A percentile compares a stretch with the other conserved stretches of the same genome.
phyloP scores from a whole-genome alignment of 1,140 invertebrate genomes.

The Drosophila chauvacae region DNA sequence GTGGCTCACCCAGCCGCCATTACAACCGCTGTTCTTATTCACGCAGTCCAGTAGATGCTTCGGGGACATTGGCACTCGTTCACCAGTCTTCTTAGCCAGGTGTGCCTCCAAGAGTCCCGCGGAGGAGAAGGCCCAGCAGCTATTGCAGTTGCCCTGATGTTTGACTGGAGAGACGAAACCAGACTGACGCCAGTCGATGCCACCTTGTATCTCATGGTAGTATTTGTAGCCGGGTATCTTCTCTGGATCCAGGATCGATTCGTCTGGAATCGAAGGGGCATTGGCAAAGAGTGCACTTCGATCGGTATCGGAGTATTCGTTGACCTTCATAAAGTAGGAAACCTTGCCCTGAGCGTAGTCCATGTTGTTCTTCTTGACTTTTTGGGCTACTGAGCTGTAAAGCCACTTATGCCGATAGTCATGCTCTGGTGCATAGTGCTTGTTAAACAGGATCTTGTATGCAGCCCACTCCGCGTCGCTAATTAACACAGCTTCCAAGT shows the following conservation, averaged over 20 bases:
- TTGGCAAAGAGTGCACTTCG: background rate
- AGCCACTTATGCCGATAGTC: background rate
- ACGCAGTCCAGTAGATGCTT: conserved; percentile 97
- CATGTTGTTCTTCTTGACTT: background rate
- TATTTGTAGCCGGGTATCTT: background rate
- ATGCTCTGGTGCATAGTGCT: background rate
- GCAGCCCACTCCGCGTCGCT: conserved; percentile 1
- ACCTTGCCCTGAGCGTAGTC: conserved; percentile 1
- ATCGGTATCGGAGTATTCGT: conserved; percentile 28
- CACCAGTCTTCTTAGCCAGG: conserved; percentile 86
- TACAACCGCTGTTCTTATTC: conserved; percentile 91
- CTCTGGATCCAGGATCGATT: background rate
- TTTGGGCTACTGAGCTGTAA: background rate
- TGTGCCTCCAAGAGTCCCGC: conserved; percentile 93
- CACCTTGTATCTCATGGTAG: conserved; percentile 18
- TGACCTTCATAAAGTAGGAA: conserved; percentile 1
- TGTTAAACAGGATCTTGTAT: conserved; percentile 2
- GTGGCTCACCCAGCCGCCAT: conserved; percentile 91
- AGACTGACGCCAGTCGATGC: conserved; percentile 14
- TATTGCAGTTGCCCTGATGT: conserved; percentile 94
- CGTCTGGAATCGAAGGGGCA: background rate
- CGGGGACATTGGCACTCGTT: conserved; percentile 92
- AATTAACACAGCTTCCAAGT: background rate
- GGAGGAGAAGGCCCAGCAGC: conserved; percentile 96
- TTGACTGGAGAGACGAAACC: conserved; percentile 15